Evolutionary conservation across 2,888 invertebrate species (phyloP), one percentile per base, ranked within the genome.

Genomic region (Tiphia femorata): DNA sequence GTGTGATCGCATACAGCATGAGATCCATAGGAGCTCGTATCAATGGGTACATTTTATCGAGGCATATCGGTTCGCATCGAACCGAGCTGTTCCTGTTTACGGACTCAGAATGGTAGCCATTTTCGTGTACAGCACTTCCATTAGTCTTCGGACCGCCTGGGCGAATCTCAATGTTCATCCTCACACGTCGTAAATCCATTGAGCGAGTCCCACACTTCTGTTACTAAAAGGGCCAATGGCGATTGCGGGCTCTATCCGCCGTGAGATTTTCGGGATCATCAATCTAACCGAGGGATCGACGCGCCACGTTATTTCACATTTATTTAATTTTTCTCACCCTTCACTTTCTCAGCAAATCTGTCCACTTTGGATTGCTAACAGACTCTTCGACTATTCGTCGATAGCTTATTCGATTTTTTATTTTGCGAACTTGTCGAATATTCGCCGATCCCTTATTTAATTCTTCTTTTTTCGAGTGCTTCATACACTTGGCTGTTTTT

Each of bases 151-250:
- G 41, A 35, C 44, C 57, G 42, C 49, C 49, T 27, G 37, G 19
- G 41, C 51, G 65, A 71, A 73, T 73, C 59, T 71, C 65, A 55
- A 54, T 63, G 67, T 58, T 65, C 62, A 29, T 63, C 62, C 68
- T 55, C 37, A 48, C 35, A 47, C 33, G 41, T 48, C 48, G 51
- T 68, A 61, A 63, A 68, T 66, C 70, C 54, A 66, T 64, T 62
- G 60, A 62, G 14, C 4, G 17, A 37, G 49, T 42, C 54, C 52
- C 42, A 47, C 33, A 46, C 49, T 57, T 41, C 49, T 35, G 42
- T 37, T 6, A 58, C 42, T 56, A 59, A 73, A 65, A 62, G 58
- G 55, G 56, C 56, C 54, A 67, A 67, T 62, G 53, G 50, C 56
- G 51, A 67, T 70, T 58, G 60, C 54, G 51, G 35, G 40, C 37